Evolutionary conservation across 2,888 invertebrate genomes (phyloP).

Genomic region (Tetramorium bicarinatum): DNA sequence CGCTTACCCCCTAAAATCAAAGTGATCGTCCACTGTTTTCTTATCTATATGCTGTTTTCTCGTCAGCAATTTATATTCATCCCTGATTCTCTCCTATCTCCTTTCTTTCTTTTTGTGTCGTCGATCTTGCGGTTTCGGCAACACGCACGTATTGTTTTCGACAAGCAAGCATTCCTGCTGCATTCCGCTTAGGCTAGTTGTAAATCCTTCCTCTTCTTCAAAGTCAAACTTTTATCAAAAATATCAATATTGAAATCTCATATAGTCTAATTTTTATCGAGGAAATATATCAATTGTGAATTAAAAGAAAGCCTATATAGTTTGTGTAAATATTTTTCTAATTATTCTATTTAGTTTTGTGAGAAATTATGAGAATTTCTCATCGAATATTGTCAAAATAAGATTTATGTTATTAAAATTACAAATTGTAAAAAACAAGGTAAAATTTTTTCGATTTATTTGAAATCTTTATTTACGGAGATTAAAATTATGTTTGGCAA

Average conservation of each 20-base stretch:
- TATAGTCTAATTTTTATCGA: background rate
- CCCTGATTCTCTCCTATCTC: constrained; percentile 9
- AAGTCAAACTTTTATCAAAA: background rate
- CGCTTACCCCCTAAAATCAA: constrained; percentile 23
- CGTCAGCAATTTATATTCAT: constrained; percentile 10
- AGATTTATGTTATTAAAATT: constrained; percentile 4
- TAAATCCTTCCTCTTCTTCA: background rate
- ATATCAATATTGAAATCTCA: background rate
- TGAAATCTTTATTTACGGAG: background rate
- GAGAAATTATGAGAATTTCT: background rate
- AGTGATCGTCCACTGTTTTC: constrained; percentile 55
- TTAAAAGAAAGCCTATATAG: background rate
- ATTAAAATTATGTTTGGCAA: background rate
- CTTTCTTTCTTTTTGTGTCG: background rate
- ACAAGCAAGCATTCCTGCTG: constrained; percentile 5
- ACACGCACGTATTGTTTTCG: constrained; percentile 1
- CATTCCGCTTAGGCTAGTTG: constrained; percentile 24
- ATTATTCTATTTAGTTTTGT: background rate
- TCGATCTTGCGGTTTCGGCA: constrained; percentile 10
- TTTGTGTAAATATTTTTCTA: background rate
- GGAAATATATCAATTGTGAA: background rate
- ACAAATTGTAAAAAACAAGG: background rate
- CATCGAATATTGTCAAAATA: background rate
- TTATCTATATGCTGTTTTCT: too few relatives aligned
- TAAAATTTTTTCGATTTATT: background rate